Evolutionary conservation across 2,113 vertebrate species (phyloP).

Genomic region (Hydrolagus affinis): DNA sequence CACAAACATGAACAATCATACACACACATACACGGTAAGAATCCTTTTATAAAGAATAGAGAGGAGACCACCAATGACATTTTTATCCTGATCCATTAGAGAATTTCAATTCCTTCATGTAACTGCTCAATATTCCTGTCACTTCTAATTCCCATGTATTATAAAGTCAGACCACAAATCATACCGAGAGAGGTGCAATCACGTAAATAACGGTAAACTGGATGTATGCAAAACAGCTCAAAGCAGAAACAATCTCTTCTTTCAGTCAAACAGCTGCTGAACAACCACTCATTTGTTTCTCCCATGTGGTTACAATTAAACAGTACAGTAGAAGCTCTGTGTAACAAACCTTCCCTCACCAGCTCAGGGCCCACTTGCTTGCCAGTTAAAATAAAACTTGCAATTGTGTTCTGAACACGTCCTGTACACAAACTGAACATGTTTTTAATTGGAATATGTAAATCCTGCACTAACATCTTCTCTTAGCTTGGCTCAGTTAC

Average conservation of each 20-base stretch:
- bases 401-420: not conserved
- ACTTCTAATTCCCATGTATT: not conserved
- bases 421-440: no score
- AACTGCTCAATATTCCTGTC: not conserved
- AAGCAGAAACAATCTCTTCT: constrained; percentile 17
- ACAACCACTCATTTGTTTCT: constrained; percentile 12
- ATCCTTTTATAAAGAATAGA: no score
- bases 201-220: not conserved
- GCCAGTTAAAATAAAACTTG: constrained; percentile 19
- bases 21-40: not conserved
- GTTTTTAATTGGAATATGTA: no score
- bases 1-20: not conserved
- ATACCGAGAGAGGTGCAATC: not conserved
- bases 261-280: constrained; percentile 25
- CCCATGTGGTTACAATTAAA: constrained; percentile 25
- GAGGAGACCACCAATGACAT: not conserved
- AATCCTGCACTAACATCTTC: no score
- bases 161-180: not conserved
- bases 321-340: not conserved
- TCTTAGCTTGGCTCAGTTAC: no score
- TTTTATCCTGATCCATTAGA: constrained; percentile 1
- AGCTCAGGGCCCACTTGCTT: not conserved
- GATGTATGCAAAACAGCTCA: not conserved
- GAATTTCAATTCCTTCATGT: not conserved
- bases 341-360: not conserved